Evolutionary conservation across 2,888 invertebrate species (phyloP).

Genomic region (Limenitis arthemis): DNA sequence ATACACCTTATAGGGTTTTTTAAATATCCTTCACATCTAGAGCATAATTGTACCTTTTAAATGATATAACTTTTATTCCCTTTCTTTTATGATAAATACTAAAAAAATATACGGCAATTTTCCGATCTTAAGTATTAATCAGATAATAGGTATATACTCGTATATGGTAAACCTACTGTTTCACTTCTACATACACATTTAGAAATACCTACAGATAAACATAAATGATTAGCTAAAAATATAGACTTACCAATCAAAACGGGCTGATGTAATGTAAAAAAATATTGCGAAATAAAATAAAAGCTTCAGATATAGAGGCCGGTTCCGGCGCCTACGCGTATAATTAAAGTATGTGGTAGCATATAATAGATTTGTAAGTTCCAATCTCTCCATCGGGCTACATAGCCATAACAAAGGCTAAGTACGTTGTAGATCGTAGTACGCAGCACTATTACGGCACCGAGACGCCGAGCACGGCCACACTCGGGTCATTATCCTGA

Average conservation of each 20-base stretch:
- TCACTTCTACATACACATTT: no score
- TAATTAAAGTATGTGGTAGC: background rate
- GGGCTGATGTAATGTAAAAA: constrained; percentile 4
- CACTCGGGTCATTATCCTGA: constrained; percentile 35
- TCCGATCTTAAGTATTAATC: no score
- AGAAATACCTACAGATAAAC: no score
- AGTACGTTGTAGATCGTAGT: constrained; percentile 26
- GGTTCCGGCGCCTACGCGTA: constrained; percentile 1
- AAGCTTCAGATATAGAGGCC: background rate
- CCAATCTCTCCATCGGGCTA: constrained; percentile 4
- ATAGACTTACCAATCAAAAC: background rate
- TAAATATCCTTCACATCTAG: no score
- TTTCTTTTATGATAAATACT: no score
- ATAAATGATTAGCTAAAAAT: no score
- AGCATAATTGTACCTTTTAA: no score
- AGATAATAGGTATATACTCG: no score
- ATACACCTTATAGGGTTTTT: no score
- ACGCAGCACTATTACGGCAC: constrained; percentile 26
- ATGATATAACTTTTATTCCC: no score
- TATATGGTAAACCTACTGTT: no score
- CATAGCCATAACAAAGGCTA: constrained; percentile 23
- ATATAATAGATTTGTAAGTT: constrained; percentile 5
- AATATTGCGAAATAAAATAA: constrained; percentile 5
- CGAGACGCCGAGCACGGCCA: constrained; percentile 25
- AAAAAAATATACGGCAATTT: no score